Percentiles rank a stretch among this genome's conserved stretches.
These are phyloP conservation scores for Pherbina coryleti DNA, from an alignment of 2,888 invertebrate genomes.

Conservation along the genomic window DNA sequence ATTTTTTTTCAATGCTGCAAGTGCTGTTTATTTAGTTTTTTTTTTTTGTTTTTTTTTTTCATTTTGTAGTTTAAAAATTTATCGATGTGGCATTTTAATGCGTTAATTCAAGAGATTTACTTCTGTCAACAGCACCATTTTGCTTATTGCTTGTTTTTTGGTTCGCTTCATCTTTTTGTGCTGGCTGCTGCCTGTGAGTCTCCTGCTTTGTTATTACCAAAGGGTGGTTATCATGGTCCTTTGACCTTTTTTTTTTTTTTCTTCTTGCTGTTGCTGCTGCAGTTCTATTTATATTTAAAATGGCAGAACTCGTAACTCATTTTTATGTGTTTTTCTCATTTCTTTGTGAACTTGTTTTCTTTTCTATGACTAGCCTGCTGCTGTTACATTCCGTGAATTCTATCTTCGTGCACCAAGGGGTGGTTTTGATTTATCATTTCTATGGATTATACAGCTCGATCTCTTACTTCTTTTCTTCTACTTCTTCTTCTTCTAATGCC, in stretches of 20 bases:
- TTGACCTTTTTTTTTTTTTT: constrained; percentile 54
- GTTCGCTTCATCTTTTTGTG: background rate
- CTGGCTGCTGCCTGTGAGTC: constrained; percentile 27
- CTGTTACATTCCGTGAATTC: constrained; percentile 40
- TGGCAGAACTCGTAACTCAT: constrained; percentile 67
- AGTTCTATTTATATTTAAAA: constrained; percentile 57
- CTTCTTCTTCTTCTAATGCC: background rate
- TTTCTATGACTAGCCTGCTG: constrained; percentile 41
- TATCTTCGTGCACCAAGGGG: constrained; percentile 38
- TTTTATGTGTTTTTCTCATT: constrained; percentile 61
- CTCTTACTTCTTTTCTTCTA: background rate
- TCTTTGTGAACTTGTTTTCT: constrained; percentile 26
- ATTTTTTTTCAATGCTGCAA: background rate
- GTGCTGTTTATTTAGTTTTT: constrained; percentile 2
- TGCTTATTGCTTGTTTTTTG: constrained; percentile 12
- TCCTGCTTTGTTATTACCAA: constrained; percentile 33
- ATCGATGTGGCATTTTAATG: constrained; percentile 61
- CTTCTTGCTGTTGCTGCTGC: background rate
- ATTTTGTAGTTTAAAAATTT: constrained; percentile 43
- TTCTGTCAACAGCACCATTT: constrained; percentile 68
- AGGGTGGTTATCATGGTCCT: constrained; percentile 51
- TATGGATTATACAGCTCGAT: constrained; percentile 5
- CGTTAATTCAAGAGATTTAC: constrained; percentile 68
- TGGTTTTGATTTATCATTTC: constrained; percentile 31
- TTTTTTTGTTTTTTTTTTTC: background rate